Evolutionary conservation across 2,113 vertebrate genomes (phyloP).

Genomic region (Labeo catla): DNA sequence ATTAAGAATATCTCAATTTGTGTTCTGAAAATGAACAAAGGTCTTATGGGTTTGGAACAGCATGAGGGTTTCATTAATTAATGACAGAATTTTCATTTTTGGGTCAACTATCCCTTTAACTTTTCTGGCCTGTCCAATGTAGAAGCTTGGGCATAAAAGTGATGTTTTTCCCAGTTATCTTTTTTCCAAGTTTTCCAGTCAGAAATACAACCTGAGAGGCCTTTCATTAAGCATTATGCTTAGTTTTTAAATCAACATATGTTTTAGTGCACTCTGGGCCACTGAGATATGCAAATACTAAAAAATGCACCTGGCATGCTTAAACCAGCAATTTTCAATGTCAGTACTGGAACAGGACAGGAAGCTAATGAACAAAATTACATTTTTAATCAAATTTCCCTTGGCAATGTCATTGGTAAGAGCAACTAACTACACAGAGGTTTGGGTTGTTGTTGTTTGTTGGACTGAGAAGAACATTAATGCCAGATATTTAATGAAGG

Average conservation of each 20-base stretch:
- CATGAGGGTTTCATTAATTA: too few relatives aligned
- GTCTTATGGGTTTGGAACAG: too few relatives aligned
- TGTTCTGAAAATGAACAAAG: too few relatives aligned
- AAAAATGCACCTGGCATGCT: not conserved
- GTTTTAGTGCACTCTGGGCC: not conserved
- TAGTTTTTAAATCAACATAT: not conserved
- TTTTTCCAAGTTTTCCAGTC: not conserved
- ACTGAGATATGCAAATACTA: constrained; percentile 23
- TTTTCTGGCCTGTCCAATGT: not conserved
- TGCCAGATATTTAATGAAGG: not conserved
- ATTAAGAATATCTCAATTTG: too few relatives aligned
- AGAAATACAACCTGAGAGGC: not conserved
- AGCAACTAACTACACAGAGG: not conserved
- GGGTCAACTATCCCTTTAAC: not conserved
- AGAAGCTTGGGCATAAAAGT: not conserved
- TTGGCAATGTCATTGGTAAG: not conserved
- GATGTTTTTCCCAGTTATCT: not conserved
- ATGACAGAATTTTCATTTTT: too few relatives aligned
- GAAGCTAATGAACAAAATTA: not conserved
- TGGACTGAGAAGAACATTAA: not conserved
- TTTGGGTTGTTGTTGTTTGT: not conserved
- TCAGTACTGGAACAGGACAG: not conserved
- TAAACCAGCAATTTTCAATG: constrained; percentile 3
- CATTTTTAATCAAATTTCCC: not conserved
- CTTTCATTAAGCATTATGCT: not conserved